Evolutionary conservation across 2,113 vertebrate species (phyloP).

Genomic region (Xenopus laevis): DNA sequence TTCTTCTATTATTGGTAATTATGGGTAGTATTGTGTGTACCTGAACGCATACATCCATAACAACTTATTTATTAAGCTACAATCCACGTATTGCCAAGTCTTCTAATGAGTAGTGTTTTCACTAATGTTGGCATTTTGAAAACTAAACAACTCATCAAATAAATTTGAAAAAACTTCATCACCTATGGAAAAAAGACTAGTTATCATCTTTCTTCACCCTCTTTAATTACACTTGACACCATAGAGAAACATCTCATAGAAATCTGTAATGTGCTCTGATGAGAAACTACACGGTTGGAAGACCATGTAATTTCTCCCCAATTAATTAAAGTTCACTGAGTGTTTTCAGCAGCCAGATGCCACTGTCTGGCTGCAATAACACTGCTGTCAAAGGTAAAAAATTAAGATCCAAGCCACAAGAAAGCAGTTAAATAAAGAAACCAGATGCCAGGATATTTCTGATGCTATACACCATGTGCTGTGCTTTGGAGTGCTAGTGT

Average conservation of each 20-base stretch:
- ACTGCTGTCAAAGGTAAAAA: constrained; percentile 95
- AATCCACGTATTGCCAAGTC: too few species aligned
- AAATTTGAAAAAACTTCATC: constrained; percentile 71
- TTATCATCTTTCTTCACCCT: constrained; percentile 84
- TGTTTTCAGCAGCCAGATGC: constrained; percentile 84
- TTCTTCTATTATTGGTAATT: too few species aligned
- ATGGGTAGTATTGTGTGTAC: too few species aligned
- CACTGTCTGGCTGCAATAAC: constrained; percentile 91
- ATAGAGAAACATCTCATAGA: constrained; percentile 99
- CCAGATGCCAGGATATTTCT: constrained; percentile 84
- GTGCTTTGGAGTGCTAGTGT: constrained; percentile 71
- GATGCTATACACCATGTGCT: constrained; percentile 67
- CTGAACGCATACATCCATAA: too few species aligned
- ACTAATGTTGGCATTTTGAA: neutral
- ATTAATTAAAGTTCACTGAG: constrained; percentile 98
- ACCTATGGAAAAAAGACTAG: constrained; percentile 75
- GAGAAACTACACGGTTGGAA: constrained; percentile 99
- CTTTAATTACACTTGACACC: constrained; percentile 99
- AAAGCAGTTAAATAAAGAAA: constrained; percentile 88
- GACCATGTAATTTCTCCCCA: constrained; percentile 99
- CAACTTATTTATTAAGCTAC: too few species aligned
- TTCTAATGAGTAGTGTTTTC: too few species aligned
- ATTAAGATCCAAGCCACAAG: constrained; percentile 89
- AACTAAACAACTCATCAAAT: constrained; percentile 46
- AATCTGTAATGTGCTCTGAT: constrained; percentile 99